Evolutionary conservation across 2,113 vertebrate species (phyloP).

Genomic region (Calypte anna): DNA sequence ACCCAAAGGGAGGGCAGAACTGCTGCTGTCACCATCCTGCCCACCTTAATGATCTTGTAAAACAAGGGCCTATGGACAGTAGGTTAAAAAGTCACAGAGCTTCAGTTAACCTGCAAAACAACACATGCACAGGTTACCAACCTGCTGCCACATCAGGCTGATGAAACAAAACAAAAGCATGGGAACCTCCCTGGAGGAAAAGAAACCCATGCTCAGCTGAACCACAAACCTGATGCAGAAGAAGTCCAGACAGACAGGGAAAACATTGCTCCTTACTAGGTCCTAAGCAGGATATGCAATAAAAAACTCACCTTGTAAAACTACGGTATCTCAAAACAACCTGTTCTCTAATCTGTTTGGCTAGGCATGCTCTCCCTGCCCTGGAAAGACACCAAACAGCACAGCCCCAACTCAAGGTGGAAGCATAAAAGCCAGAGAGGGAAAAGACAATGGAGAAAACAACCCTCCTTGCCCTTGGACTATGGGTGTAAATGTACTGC

Average conservation of each 20-base stretch:
- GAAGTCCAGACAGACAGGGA: background rate
- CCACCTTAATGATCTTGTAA: conserved; percentile 53
- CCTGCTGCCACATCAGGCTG: background rate
- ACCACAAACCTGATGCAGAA: fast-evolving
- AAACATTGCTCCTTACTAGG: background rate
- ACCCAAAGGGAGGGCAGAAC: conserved; percentile 5
- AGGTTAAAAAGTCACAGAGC: conserved; percentile 44
- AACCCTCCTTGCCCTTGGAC: background rate
- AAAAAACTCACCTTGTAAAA: fast-evolving
- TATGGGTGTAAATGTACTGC: background rate
- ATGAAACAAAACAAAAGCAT: background rate
- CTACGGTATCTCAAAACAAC: background rate
- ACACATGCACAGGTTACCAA: background rate
- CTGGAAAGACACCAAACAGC: background rate
- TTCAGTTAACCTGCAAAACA: background rate
- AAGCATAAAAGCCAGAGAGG: background rate
- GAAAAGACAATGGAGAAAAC: background rate
- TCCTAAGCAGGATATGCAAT: background rate
- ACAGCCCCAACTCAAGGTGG: background rate
- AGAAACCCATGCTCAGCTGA: background rate
- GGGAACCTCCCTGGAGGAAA: background rate
- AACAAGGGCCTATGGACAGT: conserved; percentile 18
- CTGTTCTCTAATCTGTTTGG: background rate
- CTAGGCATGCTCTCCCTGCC: background rate
- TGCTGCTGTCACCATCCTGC: background rate